Base-by-base conservation (phyloP, 2,888 invertebrate genomes). In the Hedychridium roseum region DNA sequence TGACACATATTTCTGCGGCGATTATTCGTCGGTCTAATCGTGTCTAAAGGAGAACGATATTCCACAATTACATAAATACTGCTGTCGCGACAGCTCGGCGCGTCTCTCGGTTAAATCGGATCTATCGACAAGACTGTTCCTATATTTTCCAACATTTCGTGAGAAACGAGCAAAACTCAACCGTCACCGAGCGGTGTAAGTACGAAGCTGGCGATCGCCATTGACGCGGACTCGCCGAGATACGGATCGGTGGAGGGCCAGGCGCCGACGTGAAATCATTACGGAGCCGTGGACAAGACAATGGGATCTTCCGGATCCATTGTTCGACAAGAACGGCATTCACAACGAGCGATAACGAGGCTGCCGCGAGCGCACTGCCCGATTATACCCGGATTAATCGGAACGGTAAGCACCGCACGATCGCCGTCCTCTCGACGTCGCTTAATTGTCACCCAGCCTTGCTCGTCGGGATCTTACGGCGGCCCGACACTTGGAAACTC, bases 251-350 rank as follows among this genome's bases (percentile, higher is more conserved):
- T 23, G 23, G 23, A 23, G 9, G 5, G 23, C 9, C 9, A n/a
- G 35, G 35, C 36, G 18, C 18, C 42, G 42, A 51, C 38, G 35
- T 42, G 40, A 47, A 48, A 52, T 54, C 43, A 53, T 43, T 43
- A 54, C 52, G 53, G 48, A 53, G 20, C 43, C 5, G 18, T 21
- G 43, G n/a, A 27, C 38, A 30, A 27, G 43, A 57, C 43, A 54
- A 47, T 50, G 38, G 50, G 20, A 45, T 27, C 41, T 32, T 34
- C 15, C 43, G 15, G 27, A 41, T 46, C 50, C 23, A 54, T 56
- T 54, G 50, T 54, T 54, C 45, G 35, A 39, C 41, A 45, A 28
- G 41, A 40, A 41, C n/a, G 21, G 38, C 41, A 49, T 27, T 47
- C 46, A 17, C 38, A 15, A 30, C 7, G n/a, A n/a, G 14, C 27